phyloP scores from a whole-genome alignment of 2,888 invertebrate species.

The Gerris lacustris region DNA sequence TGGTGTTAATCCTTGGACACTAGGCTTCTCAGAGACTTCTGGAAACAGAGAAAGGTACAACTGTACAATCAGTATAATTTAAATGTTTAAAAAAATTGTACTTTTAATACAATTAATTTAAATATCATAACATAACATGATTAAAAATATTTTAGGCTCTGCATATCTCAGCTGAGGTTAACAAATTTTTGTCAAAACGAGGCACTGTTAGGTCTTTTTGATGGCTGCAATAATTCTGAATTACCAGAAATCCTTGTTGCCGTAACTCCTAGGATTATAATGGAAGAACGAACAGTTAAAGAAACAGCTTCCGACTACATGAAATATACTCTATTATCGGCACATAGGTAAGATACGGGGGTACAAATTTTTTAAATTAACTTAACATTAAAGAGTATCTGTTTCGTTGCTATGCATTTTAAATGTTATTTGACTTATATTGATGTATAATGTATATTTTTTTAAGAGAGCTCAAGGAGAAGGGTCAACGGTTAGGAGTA shows the following conservation, averaged over 20 bases:
- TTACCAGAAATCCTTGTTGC: slow-evolving; percentile 58
- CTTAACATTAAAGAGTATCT: too few relatives aligned
- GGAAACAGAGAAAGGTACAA: slow-evolving; percentile 50
- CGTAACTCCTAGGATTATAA: slow-evolving; percentile 61
- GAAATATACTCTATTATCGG: slow-evolving; percentile 69
- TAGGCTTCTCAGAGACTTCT: slow-evolving; percentile 75
- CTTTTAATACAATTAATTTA: background rate
- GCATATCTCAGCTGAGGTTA: slow-evolving; percentile 62
- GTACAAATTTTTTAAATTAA: too few relatives aligned
- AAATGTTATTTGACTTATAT: too few relatives aligned
- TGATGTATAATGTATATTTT: background rate
- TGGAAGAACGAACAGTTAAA: slow-evolving; percentile 68
- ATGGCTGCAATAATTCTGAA: slow-evolving; percentile 59
- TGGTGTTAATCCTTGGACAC: slow-evolving; percentile 51
- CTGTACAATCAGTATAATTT: background rate
- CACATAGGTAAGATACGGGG: slow-evolving; percentile 45
- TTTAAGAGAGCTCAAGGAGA: slow-evolving; percentile 51
- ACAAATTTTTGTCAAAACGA: slow-evolving; percentile 68
- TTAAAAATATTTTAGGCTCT: slow-evolving; percentile 40
- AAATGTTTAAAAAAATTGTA: background rate
- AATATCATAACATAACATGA: background rate
- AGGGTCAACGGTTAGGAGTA: slow-evolving; percentile 59
- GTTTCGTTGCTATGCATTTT: too few relatives aligned
- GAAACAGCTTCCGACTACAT: slow-evolving; percentile 70
- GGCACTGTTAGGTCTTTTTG: slow-evolving; percentile 71